These are phyloP conservation scores for Brachionus paranguensis DNA, from an alignment of 1,140 invertebrate genomes.

Conservation along the genomic window DNA sequence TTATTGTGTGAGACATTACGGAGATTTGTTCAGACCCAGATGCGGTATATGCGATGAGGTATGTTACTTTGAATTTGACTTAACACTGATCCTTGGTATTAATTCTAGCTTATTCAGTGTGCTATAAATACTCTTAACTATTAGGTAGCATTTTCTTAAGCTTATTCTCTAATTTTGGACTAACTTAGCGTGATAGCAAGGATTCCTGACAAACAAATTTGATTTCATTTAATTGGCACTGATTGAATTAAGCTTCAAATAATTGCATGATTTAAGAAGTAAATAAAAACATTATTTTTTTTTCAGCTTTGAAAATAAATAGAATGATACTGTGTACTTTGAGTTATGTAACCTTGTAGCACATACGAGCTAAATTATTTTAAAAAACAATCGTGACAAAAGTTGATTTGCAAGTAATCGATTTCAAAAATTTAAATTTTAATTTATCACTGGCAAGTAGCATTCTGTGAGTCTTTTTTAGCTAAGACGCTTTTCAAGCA, in stretches of 20 bases:
- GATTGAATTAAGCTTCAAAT: background rate
- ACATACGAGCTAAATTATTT: background rate
- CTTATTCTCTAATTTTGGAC: background rate
- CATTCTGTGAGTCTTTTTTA: background rate
- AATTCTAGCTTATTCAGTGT: background rate
- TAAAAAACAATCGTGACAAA: background rate
- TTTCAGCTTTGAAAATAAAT: background rate
- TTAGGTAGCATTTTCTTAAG: background rate
- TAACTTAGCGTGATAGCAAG: background rate
- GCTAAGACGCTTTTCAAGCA: background rate
- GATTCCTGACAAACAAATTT: background rate
- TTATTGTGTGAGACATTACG: conserved; percentile 28
- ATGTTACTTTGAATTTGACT: background rate
- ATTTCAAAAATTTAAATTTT: background rate
- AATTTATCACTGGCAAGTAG: background rate
- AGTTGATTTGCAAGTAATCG: background rate
- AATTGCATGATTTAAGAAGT: background rate
- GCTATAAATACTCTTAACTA: background rate
- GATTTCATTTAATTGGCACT: background rate
- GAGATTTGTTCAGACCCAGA: background rate
- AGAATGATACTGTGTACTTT: background rate
- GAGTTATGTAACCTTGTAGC: background rate
- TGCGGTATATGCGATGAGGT: conserved; percentile 31
- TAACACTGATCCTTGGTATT: background rate
- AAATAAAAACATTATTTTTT: background rate